phyloP scores from a whole-genome alignment of 2,113 vertebrate genomes.

The Alethe castanea region DNA sequence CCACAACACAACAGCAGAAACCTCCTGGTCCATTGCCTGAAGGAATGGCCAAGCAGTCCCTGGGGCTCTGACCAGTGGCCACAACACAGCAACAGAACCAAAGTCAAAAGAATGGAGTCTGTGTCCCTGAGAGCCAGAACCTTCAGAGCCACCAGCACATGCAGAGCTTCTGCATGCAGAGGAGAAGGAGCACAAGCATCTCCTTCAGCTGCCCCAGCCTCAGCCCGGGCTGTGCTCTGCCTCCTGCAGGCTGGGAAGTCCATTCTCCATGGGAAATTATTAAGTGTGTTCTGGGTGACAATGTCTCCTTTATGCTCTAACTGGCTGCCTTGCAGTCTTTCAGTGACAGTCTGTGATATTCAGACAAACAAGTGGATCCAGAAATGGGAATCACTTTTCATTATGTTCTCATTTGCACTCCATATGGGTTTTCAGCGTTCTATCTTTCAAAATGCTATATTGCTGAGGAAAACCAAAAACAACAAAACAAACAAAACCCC shows the following conservation, averaged over 20 bases:
- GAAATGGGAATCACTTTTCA: slow-evolving; percentile 34
- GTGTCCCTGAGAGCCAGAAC: neutral
- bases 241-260: neutral
- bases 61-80: neutral
- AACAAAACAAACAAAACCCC: slow-evolving; percentile 19
- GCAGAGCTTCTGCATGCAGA: neutral
- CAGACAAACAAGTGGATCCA: slow-evolving; percentile 1
- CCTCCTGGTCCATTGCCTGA: fast-evolving
- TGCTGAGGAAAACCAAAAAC: neutral
- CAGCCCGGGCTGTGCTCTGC: neutral
- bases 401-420: slow-evolving; percentile 45
- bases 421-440: slow-evolving; percentile 24
- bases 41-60: neutral
- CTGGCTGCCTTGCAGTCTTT: neutral
- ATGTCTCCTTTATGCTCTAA: neutral
- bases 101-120: neutral
- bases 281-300: neutral
- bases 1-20: neutral
- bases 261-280: neutral
- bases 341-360: slow-evolving; percentile 10
- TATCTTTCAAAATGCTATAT: neutral
- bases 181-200: neutral
- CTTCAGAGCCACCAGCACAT: neutral
- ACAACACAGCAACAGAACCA: neutral
- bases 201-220: neutral